These are phyloP conservation scores for Salvelinus namaycush DNA, from an alignment of 2,113 vertebrate genomes.

Conservation along the genomic window DNA sequence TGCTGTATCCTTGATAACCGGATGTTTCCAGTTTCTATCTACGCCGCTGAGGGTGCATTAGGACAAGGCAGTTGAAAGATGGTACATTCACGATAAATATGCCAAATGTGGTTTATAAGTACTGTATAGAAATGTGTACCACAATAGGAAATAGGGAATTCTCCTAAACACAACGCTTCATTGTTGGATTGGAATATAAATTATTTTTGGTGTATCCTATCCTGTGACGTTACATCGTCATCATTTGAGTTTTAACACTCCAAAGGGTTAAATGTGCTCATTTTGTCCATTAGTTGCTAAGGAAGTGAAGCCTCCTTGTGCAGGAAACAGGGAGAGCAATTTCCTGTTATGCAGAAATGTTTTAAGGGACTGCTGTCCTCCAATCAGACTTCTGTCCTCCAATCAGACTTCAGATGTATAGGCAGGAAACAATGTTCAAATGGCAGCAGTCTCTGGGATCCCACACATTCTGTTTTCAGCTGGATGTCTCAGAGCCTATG, in stretches of 20 bases:
- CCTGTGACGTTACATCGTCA: conserved; percentile 39
- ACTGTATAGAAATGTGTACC: background rate
- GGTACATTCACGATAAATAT: background rate
- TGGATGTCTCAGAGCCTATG: background rate
- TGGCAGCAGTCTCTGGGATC: conserved; percentile 39
- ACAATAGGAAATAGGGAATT: background rate
- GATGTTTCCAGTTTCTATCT: too few species aligned
- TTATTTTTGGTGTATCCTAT: conserved; percentile 33
- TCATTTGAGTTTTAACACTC: conserved; percentile 50
- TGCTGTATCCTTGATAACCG: too few species aligned
- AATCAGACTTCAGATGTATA: conserved; percentile 73
- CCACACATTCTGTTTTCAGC: background rate
- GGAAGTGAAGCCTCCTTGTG: conserved; percentile 85
- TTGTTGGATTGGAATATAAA: conserved; percentile 1
- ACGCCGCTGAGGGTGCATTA: too few species aligned
- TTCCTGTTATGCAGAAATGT: conserved; percentile 94
- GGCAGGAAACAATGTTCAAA: conserved; percentile 73
- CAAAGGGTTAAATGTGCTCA: conserved; percentile 79
- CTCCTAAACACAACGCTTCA: background rate
- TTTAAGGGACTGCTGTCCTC: conserved; percentile 76
- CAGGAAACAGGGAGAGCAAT: conserved; percentile 94
- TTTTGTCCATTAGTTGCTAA: conserved; percentile 78
- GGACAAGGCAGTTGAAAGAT: background rate
- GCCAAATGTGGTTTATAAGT: background rate
- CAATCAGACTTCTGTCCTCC: conserved; percentile 80